These are phyloP conservation scores for Meliscaeva auricollis DNA, from an alignment of 2,888 invertebrate genomes.

Conservation along the genomic window DNA sequence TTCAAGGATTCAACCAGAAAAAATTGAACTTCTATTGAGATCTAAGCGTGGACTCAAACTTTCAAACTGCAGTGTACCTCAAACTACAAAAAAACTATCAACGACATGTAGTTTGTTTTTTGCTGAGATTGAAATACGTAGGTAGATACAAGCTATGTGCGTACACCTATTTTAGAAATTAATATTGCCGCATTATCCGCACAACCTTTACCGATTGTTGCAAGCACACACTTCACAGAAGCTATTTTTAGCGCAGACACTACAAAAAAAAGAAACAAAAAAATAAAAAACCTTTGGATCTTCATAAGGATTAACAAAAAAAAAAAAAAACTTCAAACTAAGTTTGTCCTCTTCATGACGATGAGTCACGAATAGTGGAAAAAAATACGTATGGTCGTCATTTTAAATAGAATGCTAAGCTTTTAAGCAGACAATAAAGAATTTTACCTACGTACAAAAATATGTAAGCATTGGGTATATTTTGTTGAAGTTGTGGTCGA, in stretches of 20 bases:
- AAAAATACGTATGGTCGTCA: not conserved
- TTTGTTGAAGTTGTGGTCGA: not conserved
- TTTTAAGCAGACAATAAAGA: constrained; percentile 11
- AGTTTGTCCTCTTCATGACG: constrained; percentile 15
- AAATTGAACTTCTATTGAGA: no score
- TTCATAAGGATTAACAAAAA: not conserved
- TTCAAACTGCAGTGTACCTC: no score
- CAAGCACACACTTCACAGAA: constrained; percentile 10
- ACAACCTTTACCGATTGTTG: constrained; percentile 43
- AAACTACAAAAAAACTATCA: not conserved
- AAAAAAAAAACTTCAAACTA: not conserved
- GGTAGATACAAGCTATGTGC: not conserved
- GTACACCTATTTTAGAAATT: constrained; percentile 15
- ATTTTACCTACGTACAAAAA: not conserved
- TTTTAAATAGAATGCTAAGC: not conserved
- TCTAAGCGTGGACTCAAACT: no score
- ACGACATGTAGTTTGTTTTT: not conserved
- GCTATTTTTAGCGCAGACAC: constrained; percentile 48
- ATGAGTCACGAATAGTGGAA: constrained; percentile 18
- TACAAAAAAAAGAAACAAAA: not conserved
- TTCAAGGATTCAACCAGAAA: no score
- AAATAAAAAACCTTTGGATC: not conserved
- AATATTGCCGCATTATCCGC: constrained; percentile 54
- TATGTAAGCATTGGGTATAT: not conserved
- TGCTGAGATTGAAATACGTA: constrained; percentile 4